A percentile compares a stretch with the other conserved stretches of the same genome.
Evolutionary conservation across 2,797 vertebrate species (phyloP).

Genomic region (Poecilia gillii): DNA sequence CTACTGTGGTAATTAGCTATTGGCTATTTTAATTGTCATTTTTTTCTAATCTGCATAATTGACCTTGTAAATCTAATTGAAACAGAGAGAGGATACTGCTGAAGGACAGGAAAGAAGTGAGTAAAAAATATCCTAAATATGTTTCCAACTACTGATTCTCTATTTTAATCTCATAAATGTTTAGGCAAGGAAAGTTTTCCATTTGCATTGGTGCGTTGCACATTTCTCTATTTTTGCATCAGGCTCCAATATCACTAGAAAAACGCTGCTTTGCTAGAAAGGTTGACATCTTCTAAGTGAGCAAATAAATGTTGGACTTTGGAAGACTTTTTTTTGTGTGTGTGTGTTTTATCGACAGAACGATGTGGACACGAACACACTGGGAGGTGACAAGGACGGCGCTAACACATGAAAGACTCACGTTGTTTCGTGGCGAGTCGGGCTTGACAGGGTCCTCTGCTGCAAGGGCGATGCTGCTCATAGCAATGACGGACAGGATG

Average conservation of each 20-base stretch:
- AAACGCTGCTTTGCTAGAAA: neutral
- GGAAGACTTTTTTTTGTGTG: neutral
- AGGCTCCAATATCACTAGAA: neutral
- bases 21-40: neutral
- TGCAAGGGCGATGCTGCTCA: slow-evolving; percentile 95
- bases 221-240: neutral
- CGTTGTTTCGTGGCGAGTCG: slow-evolving; percentile 88
- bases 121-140: neutral
- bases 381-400: slow-evolving; percentile 1
- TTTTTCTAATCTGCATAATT: neutral
- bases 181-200: neutral
- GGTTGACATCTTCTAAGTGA: neutral
- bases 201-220: neutral
- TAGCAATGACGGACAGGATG: slow-evolving; percentile 92
- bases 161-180: neutral
- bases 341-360: neutral
- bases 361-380: neutral
- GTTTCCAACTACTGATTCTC: neutral
- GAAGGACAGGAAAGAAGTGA: neutral
- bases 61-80: neutral
- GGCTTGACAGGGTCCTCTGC: slow-evolving; percentile 92
- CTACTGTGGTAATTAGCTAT: neutral
- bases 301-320: neutral
- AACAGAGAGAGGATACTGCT: neutral
- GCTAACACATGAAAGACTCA: slow-evolving; percentile 71